phyloP scores from a whole-genome alignment of 2,888 invertebrate genomes.

The Parnassius glacialis region DNA sequence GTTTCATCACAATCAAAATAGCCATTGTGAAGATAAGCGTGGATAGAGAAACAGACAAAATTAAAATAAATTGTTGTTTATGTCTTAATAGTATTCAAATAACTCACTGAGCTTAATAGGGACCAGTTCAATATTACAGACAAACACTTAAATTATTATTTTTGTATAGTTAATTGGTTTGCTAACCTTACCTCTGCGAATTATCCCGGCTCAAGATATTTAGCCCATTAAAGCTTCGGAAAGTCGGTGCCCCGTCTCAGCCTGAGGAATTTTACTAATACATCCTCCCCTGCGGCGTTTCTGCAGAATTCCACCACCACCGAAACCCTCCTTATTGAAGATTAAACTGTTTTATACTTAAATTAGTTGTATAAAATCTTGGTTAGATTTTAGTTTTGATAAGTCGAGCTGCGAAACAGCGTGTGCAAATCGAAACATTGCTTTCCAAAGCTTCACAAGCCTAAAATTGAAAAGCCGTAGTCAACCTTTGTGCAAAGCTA shows the following conservation, averaged over 20 bases:
- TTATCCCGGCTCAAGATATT: constrained; percentile 76
- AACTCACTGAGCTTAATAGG: no score
- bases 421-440: neutral
- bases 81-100: no score
- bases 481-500: no score
- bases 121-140: neutral
- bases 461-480: no score
- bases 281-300: constrained; percentile 38
- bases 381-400: neutral
- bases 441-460: no score
- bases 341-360: constrained; percentile 6
- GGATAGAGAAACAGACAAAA: no score
- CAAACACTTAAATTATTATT: no score
- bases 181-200: constrained; percentile 50
- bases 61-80: no score
- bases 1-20: neutral
- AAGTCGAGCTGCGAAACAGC: neutral
- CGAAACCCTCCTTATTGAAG: neutral
- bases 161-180: constrained; percentile 29
- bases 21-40: neutral
- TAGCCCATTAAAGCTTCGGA: constrained; percentile 75
- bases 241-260: constrained; percentile 47
- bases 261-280: constrained; percentile 63
- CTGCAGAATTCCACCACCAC: neutral
- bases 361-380: neutral